Percentiles rank a stretch among this genome's conserved stretches.
Evolutionary conservation across 1,140 invertebrate species (phyloP).

Genomic region (Olivierus martensii): DNA sequence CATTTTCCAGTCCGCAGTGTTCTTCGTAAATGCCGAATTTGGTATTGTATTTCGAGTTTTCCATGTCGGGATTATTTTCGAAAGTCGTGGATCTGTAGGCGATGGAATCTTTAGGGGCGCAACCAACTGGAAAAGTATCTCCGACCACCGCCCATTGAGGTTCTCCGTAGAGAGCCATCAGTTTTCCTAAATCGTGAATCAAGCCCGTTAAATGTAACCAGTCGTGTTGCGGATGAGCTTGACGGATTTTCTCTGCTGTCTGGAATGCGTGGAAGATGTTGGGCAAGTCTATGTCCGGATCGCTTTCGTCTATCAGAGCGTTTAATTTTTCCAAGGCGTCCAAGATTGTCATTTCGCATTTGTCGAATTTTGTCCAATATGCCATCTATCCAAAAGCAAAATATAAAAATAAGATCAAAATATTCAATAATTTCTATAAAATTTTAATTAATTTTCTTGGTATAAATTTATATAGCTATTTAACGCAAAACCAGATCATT

Average conservation of each 20-base stretch:
- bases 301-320: slow-evolving; percentile 80
- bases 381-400: slow-evolving; percentile 28
- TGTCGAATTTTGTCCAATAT: slow-evolving; percentile 71
- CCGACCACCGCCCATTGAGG: slow-evolving; percentile 91
- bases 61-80: slow-evolving; percentile 60
- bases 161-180: slow-evolving; percentile 87
- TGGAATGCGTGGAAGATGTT: slow-evolving; percentile 94
- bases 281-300: slow-evolving; percentile 79
- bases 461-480: too few relatives aligned
- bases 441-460: too few relatives aligned
- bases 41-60: slow-evolving; percentile 43
- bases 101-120: slow-evolving; percentile 63
- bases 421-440: too few relatives aligned
- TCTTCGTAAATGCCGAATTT: slow-evolving; percentile 79
- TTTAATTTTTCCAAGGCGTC: slow-evolving; percentile 75
- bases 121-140: slow-evolving; percentile 93
- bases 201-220: slow-evolving; percentile 91
- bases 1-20: slow-evolving; percentile 75
- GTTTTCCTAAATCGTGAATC: slow-evolving; percentile 78
- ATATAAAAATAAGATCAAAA: too few relatives aligned
- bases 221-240: slow-evolving; percentile 62
- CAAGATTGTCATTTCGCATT: slow-evolving; percentile 63
- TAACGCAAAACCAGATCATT: too few relatives aligned
- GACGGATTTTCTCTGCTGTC: slow-evolving; percentile 79
- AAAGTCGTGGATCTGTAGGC: slow-evolving; percentile 67